A percentile compares a stretch with the other conserved stretches of the same genome.
Conservation (phyloP, 2,888 invertebrate species). For the Leptinotarsa peninsularis region DNA sequence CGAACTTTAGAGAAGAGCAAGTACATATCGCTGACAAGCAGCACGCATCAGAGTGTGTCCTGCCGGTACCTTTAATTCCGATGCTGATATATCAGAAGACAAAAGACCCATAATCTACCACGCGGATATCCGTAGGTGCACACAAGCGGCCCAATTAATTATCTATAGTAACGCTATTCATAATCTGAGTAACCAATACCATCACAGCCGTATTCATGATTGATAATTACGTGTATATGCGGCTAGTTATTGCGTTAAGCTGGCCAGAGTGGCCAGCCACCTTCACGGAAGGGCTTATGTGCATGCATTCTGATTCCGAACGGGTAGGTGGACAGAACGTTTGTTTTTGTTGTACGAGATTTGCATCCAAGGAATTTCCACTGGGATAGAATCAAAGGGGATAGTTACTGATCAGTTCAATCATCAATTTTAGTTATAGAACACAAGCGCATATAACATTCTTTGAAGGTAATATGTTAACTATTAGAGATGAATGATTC, state of each 20-base stretch:
- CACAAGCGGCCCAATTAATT: constrained; percentile 53
- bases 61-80: constrained; percentile 42
- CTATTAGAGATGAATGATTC: too few species aligned
- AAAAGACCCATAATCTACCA: constrained; percentile 49
- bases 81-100: constrained; percentile 44
- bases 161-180: constrained; percentile 48
- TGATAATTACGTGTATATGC: constrained; percentile 46
- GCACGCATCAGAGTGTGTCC: constrained; percentile 28
- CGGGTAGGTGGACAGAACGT: constrained; percentile 51
- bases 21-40: not conserved
- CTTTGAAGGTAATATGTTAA: too few species aligned
- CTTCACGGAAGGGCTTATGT: constrained; percentile 1
- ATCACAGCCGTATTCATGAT: constrained; percentile 46
- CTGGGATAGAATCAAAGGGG: not conserved
- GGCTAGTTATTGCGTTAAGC: constrained; percentile 42
- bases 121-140: constrained; percentile 51
- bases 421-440: too few species aligned
- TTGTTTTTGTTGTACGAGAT: not conserved
- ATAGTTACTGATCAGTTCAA: not conserved
- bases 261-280: not conserved
- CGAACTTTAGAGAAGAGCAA: not conserved
- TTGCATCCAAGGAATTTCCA: not conserved
- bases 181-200: constrained; percentile 46
- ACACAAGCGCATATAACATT: too few species aligned
- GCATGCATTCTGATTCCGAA: constrained; percentile 50